A percentile compares a stretch with the other conserved stretches of the same genome.
Evolutionary conservation across 2,113 vertebrate genomes (phyloP).

Genomic region (Monarcha castaneiventris): DNA sequence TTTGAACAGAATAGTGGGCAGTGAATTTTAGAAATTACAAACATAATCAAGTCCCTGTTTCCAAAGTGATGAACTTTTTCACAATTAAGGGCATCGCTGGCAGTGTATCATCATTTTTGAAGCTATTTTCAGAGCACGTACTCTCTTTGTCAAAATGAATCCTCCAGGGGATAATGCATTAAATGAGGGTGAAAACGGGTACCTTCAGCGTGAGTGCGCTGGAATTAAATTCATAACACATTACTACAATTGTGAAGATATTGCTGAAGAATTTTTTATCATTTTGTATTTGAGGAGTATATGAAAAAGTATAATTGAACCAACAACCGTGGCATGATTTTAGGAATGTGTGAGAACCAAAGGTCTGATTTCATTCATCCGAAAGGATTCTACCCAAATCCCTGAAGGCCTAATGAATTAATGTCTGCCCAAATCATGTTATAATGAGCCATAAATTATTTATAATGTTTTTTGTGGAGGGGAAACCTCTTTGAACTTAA

Average conservation of each 20-base stretch:
- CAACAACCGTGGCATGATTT: background rate
- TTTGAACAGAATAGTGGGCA: background rate
- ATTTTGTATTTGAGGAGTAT: background rate
- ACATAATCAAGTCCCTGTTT: background rate
- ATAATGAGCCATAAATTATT: constrained; percentile 6
- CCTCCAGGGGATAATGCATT: background rate
- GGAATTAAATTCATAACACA: background rate
- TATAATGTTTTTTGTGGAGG: background rate
- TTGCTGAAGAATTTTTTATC: constrained; percentile 21
- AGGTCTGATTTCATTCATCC: background rate
- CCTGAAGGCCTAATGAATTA: constrained; percentile 18
- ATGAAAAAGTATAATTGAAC: constrained; percentile 15
- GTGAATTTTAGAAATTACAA: background rate
- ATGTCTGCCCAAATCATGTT: constrained; percentile 23
- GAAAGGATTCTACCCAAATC: background rate
- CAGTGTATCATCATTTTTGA: background rate
- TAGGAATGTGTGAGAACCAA: background rate
- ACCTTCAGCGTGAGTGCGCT: background rate
- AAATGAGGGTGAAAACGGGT: constrained; percentile 21
- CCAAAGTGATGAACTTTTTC: background rate
- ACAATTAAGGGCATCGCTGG: background rate
- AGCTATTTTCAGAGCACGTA: background rate
- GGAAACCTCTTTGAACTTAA: background rate
- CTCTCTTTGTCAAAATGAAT: background rate
- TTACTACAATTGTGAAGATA: background rate